phyloP scores from a whole-genome alignment of 2,797 vertebrate genomes.

The Mus minutoides region DNA sequence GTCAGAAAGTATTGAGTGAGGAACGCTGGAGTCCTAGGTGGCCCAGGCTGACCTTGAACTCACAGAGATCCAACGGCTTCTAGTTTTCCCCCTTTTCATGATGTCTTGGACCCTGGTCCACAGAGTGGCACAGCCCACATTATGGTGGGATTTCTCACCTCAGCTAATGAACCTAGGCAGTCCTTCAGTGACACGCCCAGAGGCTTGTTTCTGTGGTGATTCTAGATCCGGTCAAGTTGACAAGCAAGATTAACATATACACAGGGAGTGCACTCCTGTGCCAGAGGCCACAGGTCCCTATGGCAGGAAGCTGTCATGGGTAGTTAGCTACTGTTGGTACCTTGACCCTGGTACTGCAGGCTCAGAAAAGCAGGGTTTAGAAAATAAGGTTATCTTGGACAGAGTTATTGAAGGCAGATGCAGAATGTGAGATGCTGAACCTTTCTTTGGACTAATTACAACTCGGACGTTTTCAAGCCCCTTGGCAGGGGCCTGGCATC shows the following conservation, averaged over 20 bases:
- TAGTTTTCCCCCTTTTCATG: not conserved
- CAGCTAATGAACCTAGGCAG: not conserved
- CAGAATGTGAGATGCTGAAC: not conserved
- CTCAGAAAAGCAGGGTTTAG: not conserved
- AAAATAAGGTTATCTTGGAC: not conserved
- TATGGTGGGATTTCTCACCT: not conserved
- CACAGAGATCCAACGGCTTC: not conserved
- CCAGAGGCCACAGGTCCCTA: not conserved
- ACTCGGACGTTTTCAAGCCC: not conserved
- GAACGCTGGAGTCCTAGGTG: too few relatives aligned
- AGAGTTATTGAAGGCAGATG: not conserved
- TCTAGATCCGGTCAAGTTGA: not conserved
- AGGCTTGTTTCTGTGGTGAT: not conserved
- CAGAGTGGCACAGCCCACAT: not conserved
- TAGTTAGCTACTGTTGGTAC: not conserved
- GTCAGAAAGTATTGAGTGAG: not conserved
- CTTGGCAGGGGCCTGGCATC: not conserved
- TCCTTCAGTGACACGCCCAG: not conserved
- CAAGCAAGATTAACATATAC: not conserved
- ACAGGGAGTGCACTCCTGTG: not conserved
- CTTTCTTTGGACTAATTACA: not conserved
- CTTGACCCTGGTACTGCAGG: rapidly evolving
- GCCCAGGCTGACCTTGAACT: not conserved
- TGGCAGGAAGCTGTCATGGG: not conserved
- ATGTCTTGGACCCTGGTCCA: not conserved